phyloP scores from a whole-genome alignment of 2,113 vertebrate species.

The Bungarus multicinctus region DNA sequence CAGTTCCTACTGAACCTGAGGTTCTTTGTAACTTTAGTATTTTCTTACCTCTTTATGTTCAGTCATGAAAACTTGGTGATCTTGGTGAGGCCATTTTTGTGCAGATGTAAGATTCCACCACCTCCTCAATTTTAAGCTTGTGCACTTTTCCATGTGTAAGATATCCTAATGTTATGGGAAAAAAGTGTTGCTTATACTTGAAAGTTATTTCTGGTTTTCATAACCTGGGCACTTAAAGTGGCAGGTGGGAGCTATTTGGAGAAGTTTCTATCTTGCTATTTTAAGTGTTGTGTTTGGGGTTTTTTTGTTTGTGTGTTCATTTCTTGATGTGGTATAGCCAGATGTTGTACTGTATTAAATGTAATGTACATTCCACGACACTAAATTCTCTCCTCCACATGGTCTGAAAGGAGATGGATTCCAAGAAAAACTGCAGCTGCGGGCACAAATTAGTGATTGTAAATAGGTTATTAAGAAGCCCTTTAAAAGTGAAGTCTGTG shows the following conservation, averaged over 20 bases:
- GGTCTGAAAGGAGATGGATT: background rate
- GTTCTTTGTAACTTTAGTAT: background rate
- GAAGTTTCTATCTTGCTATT: background rate
- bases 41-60: background rate
- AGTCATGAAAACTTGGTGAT: background rate
- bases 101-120: background rate
- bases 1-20: background rate
- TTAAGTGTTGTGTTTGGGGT: background rate
- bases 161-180: background rate
- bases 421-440: background rate
- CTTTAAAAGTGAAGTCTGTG: background rate
- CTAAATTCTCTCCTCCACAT: background rate
- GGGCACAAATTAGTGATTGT: background rate
- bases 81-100: background rate
- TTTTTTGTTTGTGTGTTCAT: background rate
- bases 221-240: background rate
- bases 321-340: background rate
- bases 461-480: background rate
- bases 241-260: background rate
- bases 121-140: background rate
- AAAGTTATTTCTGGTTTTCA: background rate
- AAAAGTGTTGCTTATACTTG: background rate
- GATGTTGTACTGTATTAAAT: background rate
- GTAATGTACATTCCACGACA: background rate
- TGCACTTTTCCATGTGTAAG: background rate